Percentiles rank a stretch among this genome's conserved stretches.
phyloP scores from a whole-genome alignment of 1,140 invertebrate genomes.

The Orius insidiosus region DNA sequence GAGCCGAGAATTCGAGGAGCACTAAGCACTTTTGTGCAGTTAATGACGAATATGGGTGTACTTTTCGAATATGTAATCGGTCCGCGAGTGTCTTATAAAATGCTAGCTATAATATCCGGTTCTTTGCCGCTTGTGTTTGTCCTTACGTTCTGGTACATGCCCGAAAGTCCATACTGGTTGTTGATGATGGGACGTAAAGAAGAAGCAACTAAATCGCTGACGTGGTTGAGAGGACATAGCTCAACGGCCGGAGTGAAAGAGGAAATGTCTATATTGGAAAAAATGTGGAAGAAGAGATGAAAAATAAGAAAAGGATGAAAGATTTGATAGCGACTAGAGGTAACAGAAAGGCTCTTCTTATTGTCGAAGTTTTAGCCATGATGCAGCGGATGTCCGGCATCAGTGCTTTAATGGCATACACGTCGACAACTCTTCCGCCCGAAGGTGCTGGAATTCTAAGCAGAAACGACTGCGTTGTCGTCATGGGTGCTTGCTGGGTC shows the following conservation, averaged over 20 bases:
- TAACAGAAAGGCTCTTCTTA: conserved; percentile 43
- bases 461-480: conserved; percentile 36
- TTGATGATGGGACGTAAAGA: conserved; percentile 34
- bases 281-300: conserved; percentile 19
- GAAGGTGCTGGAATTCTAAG: conserved; percentile 29
- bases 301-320: conserved; percentile 26
- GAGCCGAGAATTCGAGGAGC: conserved; percentile 39
- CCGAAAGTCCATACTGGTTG: conserved; percentile 61
- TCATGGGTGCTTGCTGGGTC: conserved; percentile 48
- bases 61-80: conserved; percentile 58
- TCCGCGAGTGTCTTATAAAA: conserved; percentile 45
- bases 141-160: conserved; percentile 49
- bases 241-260: conserved; percentile 27
- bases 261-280: conserved; percentile 22
- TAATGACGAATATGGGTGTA: conserved; percentile 53
- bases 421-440: conserved; percentile 48
- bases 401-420: conserved; percentile 55
- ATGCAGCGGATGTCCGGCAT: conserved; percentile 61
- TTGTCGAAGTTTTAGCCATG: conserved; percentile 43
- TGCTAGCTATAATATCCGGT: conserved; percentile 43
- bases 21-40: conserved; percentile 47
- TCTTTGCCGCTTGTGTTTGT: conserved; percentile 41
- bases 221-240: conserved; percentile 31
- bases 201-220: conserved; percentile 29
- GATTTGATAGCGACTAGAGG: conserved; percentile 32